Evolutionary conservation across 2,113 vertebrate species (phyloP).

Genomic region (Peromyscus californicus): DNA sequence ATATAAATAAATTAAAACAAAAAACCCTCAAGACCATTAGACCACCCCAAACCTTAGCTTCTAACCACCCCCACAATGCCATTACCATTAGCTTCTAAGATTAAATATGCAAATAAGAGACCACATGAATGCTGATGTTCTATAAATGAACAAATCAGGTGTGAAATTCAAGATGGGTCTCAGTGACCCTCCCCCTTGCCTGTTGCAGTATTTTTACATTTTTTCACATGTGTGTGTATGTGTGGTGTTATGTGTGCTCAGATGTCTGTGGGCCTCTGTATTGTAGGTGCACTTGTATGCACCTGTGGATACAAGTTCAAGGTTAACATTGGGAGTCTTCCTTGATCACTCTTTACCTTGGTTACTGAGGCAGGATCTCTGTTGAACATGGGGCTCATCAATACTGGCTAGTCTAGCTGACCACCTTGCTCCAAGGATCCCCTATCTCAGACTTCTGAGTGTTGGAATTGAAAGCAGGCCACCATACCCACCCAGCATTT

Average conservation of each 20-base stretch:
- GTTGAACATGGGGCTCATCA: neutral
- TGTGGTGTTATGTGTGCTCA: neutral
- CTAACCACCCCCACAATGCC: neutral
- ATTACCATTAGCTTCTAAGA: conserved; percentile 14
- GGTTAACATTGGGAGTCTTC: neutral
- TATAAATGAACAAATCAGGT: conserved; percentile 2
- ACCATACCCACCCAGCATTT: neutral
- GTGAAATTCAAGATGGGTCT: neutral
- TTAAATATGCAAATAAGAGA: conserved; percentile 34
- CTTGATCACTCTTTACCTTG: neutral
- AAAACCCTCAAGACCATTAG: neutral
- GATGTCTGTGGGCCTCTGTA: neutral
- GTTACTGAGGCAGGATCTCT: neutral
- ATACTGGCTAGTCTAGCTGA: neutral
- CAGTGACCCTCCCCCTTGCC: neutral
- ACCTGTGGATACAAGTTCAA: neutral
- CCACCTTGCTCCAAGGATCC: too few relatives aligned
- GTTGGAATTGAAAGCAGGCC: neutral
- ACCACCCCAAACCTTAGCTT: neutral
- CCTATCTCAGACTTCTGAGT: neutral
- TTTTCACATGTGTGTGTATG: neutral
- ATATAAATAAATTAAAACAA: too few relatives aligned
- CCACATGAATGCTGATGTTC: neutral
- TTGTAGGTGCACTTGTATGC: neutral
- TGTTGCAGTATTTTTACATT: neutral